Evolutionary conservation across 1,140 invertebrate species (phyloP), one percentile per base, ranked within the genome.

Genomic region (Anoplolepis gracilipes): DNA sequence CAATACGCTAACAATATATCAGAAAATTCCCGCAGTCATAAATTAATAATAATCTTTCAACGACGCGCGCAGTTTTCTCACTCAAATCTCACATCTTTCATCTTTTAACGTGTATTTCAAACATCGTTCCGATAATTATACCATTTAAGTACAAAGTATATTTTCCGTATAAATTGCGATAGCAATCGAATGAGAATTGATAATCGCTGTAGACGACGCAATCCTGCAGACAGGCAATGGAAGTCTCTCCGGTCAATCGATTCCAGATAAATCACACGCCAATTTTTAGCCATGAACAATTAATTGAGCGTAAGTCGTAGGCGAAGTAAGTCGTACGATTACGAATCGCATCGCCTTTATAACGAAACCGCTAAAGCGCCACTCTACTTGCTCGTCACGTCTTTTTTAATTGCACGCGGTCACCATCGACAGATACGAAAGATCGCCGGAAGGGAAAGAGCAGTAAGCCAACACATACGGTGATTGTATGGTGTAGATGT

Each of bases 351-450:
- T 84, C 67, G 72, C 46, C 36, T 33, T 7, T 33, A 25, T 86
- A 89, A 76, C 64, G 59, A 55, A 84, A 88, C 84, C 69, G 57
- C 77, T 73, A 84, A 87, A 85, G 77, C 73, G 88, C 70, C 85
- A 82, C 59, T 85, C 88, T 77, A 62, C 79, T 90, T 85, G 82
- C 86, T 11, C 82, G 69, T 89, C 85, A 84, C 87, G 85, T 89
- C 81, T 57, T 85, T 87, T 89, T 89, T 79, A 82, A 85, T 87
- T 85, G 81, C 88, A 70, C 81, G 85, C 78, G 65, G 4, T 39
- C 88, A 87, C 62, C 64, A 64, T 87, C 85, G 87, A 70, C 61
- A 62, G 72, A 85, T 55, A 75, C 81, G 81, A 73, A 87, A 85
- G 42, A 28, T 28, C 79, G 69, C 61, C 39, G 42, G 16, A 28